Percentiles rank a stretch among this genome's conserved stretches.
These are phyloP conservation scores for Rhombomys opimus DNA, from an alignment of 2,113 vertebrate species.

Conservation along the genomic window DNA sequence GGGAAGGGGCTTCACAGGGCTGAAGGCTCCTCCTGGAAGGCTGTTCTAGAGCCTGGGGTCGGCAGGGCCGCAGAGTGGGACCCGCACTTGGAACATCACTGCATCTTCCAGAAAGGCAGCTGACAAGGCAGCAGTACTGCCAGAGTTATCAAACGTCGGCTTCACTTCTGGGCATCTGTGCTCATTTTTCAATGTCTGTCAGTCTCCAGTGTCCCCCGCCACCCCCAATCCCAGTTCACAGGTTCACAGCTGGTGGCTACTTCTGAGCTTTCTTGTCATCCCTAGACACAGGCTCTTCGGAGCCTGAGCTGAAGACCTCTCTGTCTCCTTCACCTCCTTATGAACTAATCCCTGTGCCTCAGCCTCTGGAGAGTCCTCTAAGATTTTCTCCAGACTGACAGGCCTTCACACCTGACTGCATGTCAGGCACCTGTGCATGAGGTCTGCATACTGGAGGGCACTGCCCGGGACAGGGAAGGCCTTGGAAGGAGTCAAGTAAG, in stretches of 20 bases:
- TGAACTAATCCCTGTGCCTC: neutral
- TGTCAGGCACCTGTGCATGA: neutral
- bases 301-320: neutral
- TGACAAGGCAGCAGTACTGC: accelerated
- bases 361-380: neutral
- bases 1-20: neutral
- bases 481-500: neutral
- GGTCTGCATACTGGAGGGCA: too few species aligned
- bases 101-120: neutral
- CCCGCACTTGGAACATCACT: neutral
- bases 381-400: neutral
- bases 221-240: neutral
- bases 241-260: too few species aligned
- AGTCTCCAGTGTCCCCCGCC: too few species aligned
- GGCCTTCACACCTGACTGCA: too few species aligned
- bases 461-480: neutral
- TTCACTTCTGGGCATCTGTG: too few species aligned
- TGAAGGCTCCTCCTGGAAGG: neutral
- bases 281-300: too few species aligned
- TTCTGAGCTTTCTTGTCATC: neutral
- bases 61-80: neutral
- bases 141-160: too few species aligned
- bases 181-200: neutral
- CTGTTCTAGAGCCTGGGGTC: too few species aligned
- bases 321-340: too few species aligned